Evolutionary conservation across 1,140 invertebrate genomes (phyloP), one percentile per base, ranked within the genome.

Genomic region (Pygmarrhopalites habei): DNA sequence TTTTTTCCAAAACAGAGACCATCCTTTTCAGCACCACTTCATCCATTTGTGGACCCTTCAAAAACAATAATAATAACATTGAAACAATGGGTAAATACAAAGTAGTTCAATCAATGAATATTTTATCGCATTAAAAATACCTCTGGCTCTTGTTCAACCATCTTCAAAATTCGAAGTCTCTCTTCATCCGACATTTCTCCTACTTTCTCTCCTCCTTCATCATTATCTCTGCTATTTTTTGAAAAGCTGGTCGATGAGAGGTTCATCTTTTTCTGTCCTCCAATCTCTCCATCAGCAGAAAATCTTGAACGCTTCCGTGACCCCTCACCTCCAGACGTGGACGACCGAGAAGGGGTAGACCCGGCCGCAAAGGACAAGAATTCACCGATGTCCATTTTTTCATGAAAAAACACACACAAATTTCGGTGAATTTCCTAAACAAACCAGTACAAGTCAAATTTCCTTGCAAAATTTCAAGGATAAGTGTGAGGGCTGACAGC

Each of bases 1-100:
- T 84, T 73, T 98, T 98, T 74, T 99, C 96, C 80, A 99, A 95
- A 49, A 88, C 80, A 17, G 95, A 77, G 35, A 97, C 82, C 73
- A 97, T 83, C 74, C 88, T 86, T 73, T 96, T 96, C 1, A 98
- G 79, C 46, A 84, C 84, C 28, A 83, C 82, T 72, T 96, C 93
- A 81, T 96, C 90, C 35, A 98, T 75, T 3, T 86, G 79, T 72
- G 90, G 88, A 61, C 82, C 83, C 79, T 86, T 12, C 71, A 75
- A 49, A 75, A 61, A 65, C 75, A 21, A 56, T 64, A 62, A n/a
- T 25, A 12, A 52, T 23, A 23, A 10, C 14, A 52, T 52, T 10
- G 15, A 52, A 7, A 25, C 3, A 5, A 23, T 23, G 4, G 15
- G 26, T 52, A 26, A 23, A 10, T 52, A 25, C 26, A 52, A 52